Evolutionary conservation across 2,113 vertebrate species (phyloP), one percentile per base, ranked within the genome.

Genomic region (Coturnix japonica): DNA sequence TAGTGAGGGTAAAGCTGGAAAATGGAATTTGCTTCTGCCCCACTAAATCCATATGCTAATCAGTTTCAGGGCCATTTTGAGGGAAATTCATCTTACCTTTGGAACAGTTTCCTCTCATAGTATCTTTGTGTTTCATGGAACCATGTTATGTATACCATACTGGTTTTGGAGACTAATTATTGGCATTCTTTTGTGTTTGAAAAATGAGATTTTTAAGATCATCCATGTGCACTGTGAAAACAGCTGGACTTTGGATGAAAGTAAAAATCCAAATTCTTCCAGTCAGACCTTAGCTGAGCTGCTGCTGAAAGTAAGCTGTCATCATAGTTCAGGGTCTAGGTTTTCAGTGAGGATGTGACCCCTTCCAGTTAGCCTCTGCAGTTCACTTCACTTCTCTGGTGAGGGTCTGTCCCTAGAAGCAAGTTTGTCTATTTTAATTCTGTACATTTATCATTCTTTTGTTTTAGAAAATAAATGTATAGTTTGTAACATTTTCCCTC

Each of bases 391-490:
- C 28, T 84, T 28, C 35, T 85, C 78, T 87, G 33, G 35, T 81
- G 51, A 80, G 11, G 12, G 0, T 47, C 65, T 84, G 43, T 85
- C 78, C 49, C 23, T 90, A 67, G 61, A 88, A 92, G 31, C 31
- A 51, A 43, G 31, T 64, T 85, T 57, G 28, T 87, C 67, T 89
- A 1, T 85, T 91, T 93, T 59, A 88, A 46, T 85, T 90, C 81
- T 25, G 18, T 81, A 56, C 46, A 22, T 86, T 84, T 94, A 67
- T 90, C 60, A 60, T 94, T 91, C 31, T 89, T 95, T 82, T 75
- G 25, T 8, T 95, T 95, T 94, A 82, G 47, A 73, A 95, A 90
- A 64, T 59, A 28, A 82, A 82, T 87, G 41, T 89, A 22, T 89
- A 13, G n/a, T 81, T 88, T 93, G 35, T 72, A 90, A 85, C 89